Conservation (phyloP, 2,888 invertebrate species). For the Phaonia tiefii region DNA sequence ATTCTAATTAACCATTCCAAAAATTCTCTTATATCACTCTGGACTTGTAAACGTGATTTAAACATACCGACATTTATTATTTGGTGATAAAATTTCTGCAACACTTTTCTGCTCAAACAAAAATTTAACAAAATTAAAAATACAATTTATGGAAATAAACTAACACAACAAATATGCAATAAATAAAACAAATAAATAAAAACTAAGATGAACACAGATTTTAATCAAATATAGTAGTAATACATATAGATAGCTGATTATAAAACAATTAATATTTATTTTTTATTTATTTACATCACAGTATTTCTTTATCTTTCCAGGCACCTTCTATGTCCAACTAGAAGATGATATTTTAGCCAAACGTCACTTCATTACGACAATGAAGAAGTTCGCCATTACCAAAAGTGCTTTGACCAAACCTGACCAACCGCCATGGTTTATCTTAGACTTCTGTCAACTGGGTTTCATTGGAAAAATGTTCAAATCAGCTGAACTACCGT, state of each 20-base stretch:
- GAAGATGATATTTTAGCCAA: constrained; percentile 97
- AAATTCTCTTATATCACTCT: too few relatives aligned
- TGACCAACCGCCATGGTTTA: constrained; percentile 89
- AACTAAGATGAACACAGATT: too few relatives aligned
- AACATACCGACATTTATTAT: too few relatives aligned
- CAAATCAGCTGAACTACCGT: constrained; percentile 91
- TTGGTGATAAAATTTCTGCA: too few relatives aligned
- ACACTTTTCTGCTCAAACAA: too few relatives aligned
- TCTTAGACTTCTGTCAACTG: constrained; percentile 94
- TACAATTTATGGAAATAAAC: too few relatives aligned
- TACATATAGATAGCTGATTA: background rate
- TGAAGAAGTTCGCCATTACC: constrained; percentile 91
- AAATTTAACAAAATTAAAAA: too few relatives aligned
- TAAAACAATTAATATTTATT: too few relatives aligned
- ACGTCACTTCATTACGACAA: constrained; percentile 89
- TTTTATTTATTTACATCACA: background rate
- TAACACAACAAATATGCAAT: too few relatives aligned
- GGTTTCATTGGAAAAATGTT: constrained; percentile 97
- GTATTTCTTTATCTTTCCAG: constrained; percentile 52
- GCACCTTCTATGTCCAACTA: constrained; percentile 92
- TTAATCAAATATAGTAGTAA: background rate
- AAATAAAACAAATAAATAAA: too few relatives aligned
- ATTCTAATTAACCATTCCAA: too few relatives aligned
- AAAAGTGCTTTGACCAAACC: constrained; percentile 83
- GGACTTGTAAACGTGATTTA: too few relatives aligned